Conservation (phyloP, 2,113 vertebrate species). For the Halichoeres trimaculatus region DNA sequence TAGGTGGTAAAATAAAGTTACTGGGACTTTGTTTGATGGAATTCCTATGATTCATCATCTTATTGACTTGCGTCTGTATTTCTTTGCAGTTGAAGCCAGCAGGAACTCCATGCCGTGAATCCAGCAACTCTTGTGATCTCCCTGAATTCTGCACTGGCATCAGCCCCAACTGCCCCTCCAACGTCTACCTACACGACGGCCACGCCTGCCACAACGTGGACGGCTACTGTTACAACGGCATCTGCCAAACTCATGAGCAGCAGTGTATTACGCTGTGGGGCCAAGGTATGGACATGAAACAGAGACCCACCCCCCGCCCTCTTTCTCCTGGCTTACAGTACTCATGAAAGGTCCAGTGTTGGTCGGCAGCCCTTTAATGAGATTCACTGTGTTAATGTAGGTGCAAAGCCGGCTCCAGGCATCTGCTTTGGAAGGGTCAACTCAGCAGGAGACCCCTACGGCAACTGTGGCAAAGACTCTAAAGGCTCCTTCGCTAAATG, state of each 20-base stretch:
- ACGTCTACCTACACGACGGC: constrained; percentile 96
- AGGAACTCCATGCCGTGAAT: constrained; percentile 89
- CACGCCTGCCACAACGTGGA: constrained; percentile 89
- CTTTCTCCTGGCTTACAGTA: background rate
- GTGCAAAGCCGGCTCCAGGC: constrained; percentile 94
- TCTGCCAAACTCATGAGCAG: constrained; percentile 98
- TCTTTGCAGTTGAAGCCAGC: constrained; percentile 88
- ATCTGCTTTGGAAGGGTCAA: constrained; percentile 98
- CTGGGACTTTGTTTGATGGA: no score
- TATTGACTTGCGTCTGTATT: background rate
- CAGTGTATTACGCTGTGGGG: constrained; percentile 99
- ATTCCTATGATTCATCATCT: background rate
- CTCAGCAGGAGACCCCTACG: constrained; percentile 96
- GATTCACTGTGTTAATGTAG: constrained; percentile 72
- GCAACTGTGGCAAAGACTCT: constrained; percentile 97
- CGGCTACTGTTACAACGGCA: constrained; percentile 95
- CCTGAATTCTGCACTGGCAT: constrained; percentile 96
- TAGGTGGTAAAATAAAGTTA: no score
- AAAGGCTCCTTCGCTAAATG: constrained; percentile 94
- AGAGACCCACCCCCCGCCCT: background rate
- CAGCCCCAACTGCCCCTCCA: constrained; percentile 92
- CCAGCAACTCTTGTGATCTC: constrained; percentile 95
- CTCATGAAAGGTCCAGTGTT: background rate
- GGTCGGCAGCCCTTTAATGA: background rate
- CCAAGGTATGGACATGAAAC: constrained; percentile 82